Evolutionary conservation across 1,140 invertebrate genomes (phyloP).

Genomic region (Chironomus striatipennis): DNA sequence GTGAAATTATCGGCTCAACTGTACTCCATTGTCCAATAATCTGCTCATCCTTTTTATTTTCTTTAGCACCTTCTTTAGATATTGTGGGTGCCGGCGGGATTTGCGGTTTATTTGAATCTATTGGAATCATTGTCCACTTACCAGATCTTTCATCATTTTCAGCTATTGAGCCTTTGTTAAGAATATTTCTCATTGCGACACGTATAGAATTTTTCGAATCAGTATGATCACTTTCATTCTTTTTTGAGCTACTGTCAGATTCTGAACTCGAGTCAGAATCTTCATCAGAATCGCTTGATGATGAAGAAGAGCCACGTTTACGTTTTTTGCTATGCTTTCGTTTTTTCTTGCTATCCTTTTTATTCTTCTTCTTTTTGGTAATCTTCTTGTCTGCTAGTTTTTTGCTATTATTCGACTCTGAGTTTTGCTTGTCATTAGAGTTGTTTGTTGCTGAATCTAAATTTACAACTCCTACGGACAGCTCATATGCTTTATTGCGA

Average conservation of each 20-base stretch:
- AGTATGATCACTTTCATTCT: constrained; percentile 44
- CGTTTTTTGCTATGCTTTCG: constrained; percentile 43
- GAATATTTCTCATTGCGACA: constrained; percentile 58
- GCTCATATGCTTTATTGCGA: constrained; percentile 60
- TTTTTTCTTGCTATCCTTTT: constrained; percentile 51
- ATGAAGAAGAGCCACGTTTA: constrained; percentile 34
- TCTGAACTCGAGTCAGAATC: constrained; percentile 43
- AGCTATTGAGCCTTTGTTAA: constrained; percentile 41
- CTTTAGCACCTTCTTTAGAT: constrained; percentile 30
- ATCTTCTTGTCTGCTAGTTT: constrained; percentile 19
- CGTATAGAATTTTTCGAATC: constrained; percentile 53
- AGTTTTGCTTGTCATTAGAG: constrained; percentile 23
- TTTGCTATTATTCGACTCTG: background rate
- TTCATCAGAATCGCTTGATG: constrained; percentile 35
- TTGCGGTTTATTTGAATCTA: constrained; percentile 25
- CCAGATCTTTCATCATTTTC: constrained; percentile 34
- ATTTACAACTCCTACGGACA: constrained; percentile 27
- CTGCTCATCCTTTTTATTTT: constrained; percentile 41
- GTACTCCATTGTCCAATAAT: constrained; percentile 53
- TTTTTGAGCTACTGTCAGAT: constrained; percentile 41
- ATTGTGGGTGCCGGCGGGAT: constrained; percentile 26
- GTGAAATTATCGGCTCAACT: constrained; percentile 45
- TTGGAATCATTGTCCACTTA: constrained; percentile 33
- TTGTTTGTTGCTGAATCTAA: background rate
- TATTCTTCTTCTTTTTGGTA: constrained; percentile 26